These are phyloP conservation scores for Poecile atricapillus DNA, from an alignment of 2,113 vertebrate species.

Conservation along the genomic window DNA sequence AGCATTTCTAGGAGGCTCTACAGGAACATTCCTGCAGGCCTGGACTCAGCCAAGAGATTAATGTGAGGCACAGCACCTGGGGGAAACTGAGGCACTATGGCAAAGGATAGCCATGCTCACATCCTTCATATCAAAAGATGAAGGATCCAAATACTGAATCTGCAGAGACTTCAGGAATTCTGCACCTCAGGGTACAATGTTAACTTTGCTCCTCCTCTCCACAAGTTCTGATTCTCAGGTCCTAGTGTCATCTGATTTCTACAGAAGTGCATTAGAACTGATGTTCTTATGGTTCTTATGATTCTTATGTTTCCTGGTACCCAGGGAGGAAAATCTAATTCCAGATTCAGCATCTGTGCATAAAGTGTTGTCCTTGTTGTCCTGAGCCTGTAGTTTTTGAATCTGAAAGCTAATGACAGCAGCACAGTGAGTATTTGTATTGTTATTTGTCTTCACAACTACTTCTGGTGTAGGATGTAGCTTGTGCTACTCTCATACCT, in stretches of 20 bases:
- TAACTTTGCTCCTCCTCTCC: background rate
- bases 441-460: background rate
- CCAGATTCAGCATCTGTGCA: background rate
- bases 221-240: background rate
- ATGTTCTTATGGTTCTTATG: too few relatives aligned
- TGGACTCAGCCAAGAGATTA: background rate
- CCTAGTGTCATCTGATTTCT: background rate
- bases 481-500: background rate
- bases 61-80: accelerated
- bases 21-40: background rate
- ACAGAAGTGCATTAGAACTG: background rate
- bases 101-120: background rate
- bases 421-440: background rate
- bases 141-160: background rate
- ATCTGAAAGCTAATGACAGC: background rate
- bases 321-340: background rate
- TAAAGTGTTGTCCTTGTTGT: background rate
- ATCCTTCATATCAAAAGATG: background rate
- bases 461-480: accelerated
- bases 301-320: background rate
- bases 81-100: background rate
- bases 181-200: accelerated
- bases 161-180: background rate
- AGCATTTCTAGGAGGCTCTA: background rate
- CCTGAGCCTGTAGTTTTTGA: background rate